Percentiles rank a stretch among this genome's conserved stretches.
Conservation (phyloP, 2,888 invertebrate genomes). For the Drosophila neonasuta region DNA sequence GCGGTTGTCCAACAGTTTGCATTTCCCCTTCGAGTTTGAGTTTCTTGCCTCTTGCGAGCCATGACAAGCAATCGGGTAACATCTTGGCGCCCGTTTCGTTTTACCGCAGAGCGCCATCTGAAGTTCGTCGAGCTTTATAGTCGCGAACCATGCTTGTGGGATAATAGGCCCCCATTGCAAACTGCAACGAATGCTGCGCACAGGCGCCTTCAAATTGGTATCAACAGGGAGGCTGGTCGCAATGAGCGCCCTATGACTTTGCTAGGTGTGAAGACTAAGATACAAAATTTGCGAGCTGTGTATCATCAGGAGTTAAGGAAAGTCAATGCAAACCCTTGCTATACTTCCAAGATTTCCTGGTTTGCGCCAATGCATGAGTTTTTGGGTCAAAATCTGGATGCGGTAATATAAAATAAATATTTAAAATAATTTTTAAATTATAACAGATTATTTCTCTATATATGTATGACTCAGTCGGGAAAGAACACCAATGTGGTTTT, state of each 20-base stretch:
- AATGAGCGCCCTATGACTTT: constrained; percentile 43
- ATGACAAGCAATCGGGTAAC: constrained; percentile 20
- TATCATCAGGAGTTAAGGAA: constrained; percentile 61
- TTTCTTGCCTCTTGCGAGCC: not conserved
- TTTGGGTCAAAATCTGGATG: constrained; percentile 44
- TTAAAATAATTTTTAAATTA: not conserved
- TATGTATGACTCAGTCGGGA: constrained; percentile 12
- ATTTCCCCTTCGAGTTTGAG: not conserved
- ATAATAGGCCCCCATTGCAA: constrained; percentile 38
- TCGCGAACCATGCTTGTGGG: constrained; percentile 65
- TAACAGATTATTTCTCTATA: not conserved
- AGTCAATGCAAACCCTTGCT: constrained; percentile 45
- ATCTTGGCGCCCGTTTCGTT: constrained; percentile 53
- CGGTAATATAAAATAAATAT: constrained; percentile 36
- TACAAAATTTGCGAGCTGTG: constrained; percentile 56
- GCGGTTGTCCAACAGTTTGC: constrained; percentile 38
- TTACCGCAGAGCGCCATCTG: constrained; percentile 59
- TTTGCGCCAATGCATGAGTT: constrained; percentile 58
- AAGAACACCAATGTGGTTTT: not conserved
- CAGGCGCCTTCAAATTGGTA: constrained; percentile 58
- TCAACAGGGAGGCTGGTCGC: constrained; percentile 35
- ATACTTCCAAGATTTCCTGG: constrained; percentile 58
- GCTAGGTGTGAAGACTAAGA: constrained; percentile 58
- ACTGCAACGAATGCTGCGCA: constrained; percentile 49
- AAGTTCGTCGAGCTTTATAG: constrained; percentile 64